These are phyloP conservation scores for Gymnodraco acuticeps DNA, from an alignment of 2,797 vertebrate genomes.

Conservation along the genomic window DNA sequence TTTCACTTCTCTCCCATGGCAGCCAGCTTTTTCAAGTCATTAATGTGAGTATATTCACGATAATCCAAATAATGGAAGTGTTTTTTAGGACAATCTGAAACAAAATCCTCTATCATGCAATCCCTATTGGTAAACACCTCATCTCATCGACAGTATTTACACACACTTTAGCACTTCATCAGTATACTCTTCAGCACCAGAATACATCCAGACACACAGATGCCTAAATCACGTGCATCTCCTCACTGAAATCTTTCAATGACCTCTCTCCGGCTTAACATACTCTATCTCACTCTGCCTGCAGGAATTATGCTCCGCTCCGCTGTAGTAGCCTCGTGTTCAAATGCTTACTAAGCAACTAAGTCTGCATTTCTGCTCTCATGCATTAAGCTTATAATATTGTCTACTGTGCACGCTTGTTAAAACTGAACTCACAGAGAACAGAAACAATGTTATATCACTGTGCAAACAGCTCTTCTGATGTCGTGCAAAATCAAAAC, in stretches of 20 bases:
- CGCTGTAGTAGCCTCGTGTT: constrained; percentile 13
- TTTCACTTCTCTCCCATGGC: no score
- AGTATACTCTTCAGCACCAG: background rate
- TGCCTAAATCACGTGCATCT: constrained; percentile 2
- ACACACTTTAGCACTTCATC: constrained; percentile 18
- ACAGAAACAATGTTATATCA: constrained; percentile 45
- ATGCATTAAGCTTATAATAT: constrained; percentile 20
- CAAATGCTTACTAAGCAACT: constrained; percentile 30
- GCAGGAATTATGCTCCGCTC: constrained; percentile 34
- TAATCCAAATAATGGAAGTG: no score
- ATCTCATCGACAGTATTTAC: constrained; percentile 26
- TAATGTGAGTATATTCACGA: no score
- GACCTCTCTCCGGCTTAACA: constrained; percentile 24
- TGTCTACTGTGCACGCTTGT: constrained; percentile 11
- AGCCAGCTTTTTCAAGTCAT: no score
- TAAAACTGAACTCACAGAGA: constrained; percentile 14
- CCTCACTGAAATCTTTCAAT: constrained; percentile 14
- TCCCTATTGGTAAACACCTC: background rate
- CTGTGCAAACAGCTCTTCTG: constrained; percentile 27
- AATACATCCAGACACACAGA: background rate
- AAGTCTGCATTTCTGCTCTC: constrained; percentile 30
- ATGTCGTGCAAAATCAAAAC: constrained; percentile 52
- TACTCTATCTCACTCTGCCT: constrained; percentile 30
- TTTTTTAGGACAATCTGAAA: no score
- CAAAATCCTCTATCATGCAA: no score